Base-by-base conservation (phyloP, 2,888 invertebrate species). In the Rhimphoctona megacephalus region DNA sequence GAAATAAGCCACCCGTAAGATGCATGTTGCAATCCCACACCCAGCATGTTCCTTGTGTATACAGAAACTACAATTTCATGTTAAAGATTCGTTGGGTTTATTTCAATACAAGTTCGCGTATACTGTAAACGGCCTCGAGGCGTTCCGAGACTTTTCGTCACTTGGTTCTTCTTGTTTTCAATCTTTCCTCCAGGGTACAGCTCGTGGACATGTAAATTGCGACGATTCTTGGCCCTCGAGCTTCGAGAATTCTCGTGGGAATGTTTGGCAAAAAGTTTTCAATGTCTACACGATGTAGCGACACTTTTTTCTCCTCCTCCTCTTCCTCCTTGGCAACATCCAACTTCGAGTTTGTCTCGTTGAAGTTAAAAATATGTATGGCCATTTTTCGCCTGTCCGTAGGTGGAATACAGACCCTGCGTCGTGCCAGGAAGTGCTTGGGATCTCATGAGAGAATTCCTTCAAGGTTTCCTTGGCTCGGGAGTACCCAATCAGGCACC, bases 351-450 rank as follows among this genome's bases (percentile, higher is more conserved):
- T 49, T 43, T 25, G 33, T 66, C 66, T n/a, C 49, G 22, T 17
- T 39, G 5, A 14, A 7, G 39, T 22, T 57, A 22, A 54, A 57
- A 36, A 22, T 73, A 36, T 22, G 36, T 19, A 49, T 25, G 25
- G 46, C n/a, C n/a, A 36, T 46, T 22, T 69, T 76, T 66, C 14
- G 33, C 80, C 74, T 72, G 25, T 72, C 89, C 89, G 19, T 90
- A 96, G 97, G 97, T 98, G 22, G 99, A 99, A 94, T 99, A 99
- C 93, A 96, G 97, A 69, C 98, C 99, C 0, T 99, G 98, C 94
- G 96, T 98, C 0, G 97, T 98, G 89, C 97, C 98, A 0, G 96
- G 96, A 39, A 97, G 97, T 89, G 98, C 98, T 87, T 99, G 98
- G 98, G 98, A 98, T 88, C 95, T 99, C 83, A 96, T 99, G 92